Base-by-base conservation (phyloP, 2,888 invertebrate genomes). In the Diachrysia chrysitis region DNA sequence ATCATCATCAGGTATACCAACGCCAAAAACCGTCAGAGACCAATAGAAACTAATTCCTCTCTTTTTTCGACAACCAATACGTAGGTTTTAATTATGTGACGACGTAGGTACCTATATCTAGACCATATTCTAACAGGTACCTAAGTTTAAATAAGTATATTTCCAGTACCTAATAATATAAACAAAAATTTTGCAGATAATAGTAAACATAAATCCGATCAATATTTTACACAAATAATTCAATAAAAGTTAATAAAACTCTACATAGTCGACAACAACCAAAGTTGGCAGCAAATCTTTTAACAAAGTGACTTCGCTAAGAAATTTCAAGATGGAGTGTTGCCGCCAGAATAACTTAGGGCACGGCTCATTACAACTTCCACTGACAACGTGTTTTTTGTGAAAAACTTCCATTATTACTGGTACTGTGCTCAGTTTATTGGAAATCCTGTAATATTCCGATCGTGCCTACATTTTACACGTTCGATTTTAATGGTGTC, bases 301-400 rank as follows among this genome's bases (percentile, higher is more conserved):
- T 60, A 70, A 66, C 70, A 71, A 71, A 69, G 61, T 63, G 23
- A 54, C 60, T 76, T 77, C 10, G 19, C n/a, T 57, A 71, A 61
- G 68, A 69, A 77, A 66, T 68, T 57, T 63, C 53, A 56, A 81
- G 73, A 78, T 21, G 69, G 69, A 66, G 69, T 59, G 37, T n/a
- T 51, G 54, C 29, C 60, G 63, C 71, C 35, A 23, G 57, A 53
- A 61, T 70, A 61, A 79, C 63, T 79, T 71, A 56, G 37, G 57
- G 56, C 25, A 54, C 46, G 32, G 23, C 51, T 68, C 74, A 69
- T 79, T 74, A 78, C 69, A 69, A 81, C 54, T 76, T 71, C n/a
- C 16, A 51, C 46, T 60, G 42, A 29, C 58, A 60, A 73, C 32
- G 32, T n/a, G 46, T 21, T 37, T 60, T 69, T 69, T 62, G 60